These are phyloP conservation scores for Diplolepis rosae DNA, from an alignment of 2,888 invertebrate genomes.

Conservation along the genomic window DNA sequence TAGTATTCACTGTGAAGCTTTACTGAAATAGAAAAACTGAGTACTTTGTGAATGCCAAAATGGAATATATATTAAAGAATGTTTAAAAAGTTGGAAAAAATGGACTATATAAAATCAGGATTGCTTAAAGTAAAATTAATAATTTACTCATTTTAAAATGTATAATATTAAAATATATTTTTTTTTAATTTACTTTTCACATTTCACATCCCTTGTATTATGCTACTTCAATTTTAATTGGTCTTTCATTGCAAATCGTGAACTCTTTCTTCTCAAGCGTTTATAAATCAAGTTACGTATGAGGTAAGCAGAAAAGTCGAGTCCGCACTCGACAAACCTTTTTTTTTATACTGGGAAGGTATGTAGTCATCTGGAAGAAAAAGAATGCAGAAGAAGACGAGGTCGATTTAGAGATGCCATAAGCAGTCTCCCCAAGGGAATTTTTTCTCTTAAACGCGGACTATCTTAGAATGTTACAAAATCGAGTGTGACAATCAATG, in stretches of 20 bases:
- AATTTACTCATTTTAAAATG: no score
- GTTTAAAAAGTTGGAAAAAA: no score
- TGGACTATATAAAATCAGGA: no score
- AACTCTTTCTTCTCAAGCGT: neutral
- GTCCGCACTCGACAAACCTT: neutral
- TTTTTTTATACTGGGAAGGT: neutral
- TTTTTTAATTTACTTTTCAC: no score
- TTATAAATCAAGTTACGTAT: constrained; percentile 5
- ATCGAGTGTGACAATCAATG: neutral
- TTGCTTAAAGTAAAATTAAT: no score
- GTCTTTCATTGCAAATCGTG: neutral
- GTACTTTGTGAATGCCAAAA: no score
- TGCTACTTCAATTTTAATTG: neutral
- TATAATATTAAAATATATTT: no score
- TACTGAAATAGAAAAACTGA: no score
- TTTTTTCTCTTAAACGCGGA: neutral
- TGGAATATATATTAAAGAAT: no score
- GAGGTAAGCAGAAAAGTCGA: constrained; percentile 3
- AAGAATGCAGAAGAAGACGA: neutral
- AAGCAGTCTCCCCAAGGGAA: neutral
- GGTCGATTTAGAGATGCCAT: neutral
- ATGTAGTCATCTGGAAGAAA: neutral
- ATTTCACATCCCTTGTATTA: neutral
- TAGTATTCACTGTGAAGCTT: no score
- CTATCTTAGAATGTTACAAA: neutral